Evolutionary conservation across 2,113 vertebrate species (phyloP).

Genomic region (Bostrychus sinensis): DNA sequence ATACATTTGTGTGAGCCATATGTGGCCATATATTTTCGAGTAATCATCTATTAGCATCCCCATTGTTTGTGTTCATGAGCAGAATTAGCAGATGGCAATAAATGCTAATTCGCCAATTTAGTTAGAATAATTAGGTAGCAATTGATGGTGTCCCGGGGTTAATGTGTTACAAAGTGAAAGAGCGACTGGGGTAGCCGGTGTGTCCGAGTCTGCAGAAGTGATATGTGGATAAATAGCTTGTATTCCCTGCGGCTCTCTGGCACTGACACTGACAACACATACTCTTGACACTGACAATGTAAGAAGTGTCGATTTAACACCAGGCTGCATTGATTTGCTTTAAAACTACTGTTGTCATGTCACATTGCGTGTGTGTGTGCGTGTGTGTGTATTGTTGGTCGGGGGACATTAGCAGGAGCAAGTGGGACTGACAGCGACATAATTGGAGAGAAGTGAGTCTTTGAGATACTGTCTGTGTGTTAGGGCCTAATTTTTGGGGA

Average conservation of each 20-base stretch:
- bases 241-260: conserved; percentile 23
- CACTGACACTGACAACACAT: conserved; percentile 17
- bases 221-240: conserved; percentile 65
- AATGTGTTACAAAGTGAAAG: conserved; percentile 42
- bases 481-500: too few relatives aligned
- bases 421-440: conserved; percentile 18
- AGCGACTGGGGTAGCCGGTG: conserved; percentile 7
- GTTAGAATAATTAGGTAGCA: conserved; percentile 54
- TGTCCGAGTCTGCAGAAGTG: conserved; percentile 15
- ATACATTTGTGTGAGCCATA: conserved; percentile 2
- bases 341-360: conserved; percentile 18
- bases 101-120: conserved; percentile 56
- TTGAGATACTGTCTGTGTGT: too few relatives aligned
- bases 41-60: conserved; percentile 50
- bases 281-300: conserved; percentile 27
- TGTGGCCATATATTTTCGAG: conserved; percentile 24
- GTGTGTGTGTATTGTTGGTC: conserved; percentile 9
- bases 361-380: not conserved
- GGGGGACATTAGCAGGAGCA: conserved; percentile 3
- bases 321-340: conserved; percentile 33
- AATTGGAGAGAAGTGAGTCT: too few relatives aligned
- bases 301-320: conserved; percentile 46
- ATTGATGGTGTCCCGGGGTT: conserved; percentile 57
- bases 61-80: conserved; percentile 52
- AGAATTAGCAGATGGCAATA: conserved; percentile 56